Evolutionary conservation across 2,888 invertebrate species (phyloP), one percentile per base, ranked within the genome.

Genomic region (Cotesia congregata): DNA sequence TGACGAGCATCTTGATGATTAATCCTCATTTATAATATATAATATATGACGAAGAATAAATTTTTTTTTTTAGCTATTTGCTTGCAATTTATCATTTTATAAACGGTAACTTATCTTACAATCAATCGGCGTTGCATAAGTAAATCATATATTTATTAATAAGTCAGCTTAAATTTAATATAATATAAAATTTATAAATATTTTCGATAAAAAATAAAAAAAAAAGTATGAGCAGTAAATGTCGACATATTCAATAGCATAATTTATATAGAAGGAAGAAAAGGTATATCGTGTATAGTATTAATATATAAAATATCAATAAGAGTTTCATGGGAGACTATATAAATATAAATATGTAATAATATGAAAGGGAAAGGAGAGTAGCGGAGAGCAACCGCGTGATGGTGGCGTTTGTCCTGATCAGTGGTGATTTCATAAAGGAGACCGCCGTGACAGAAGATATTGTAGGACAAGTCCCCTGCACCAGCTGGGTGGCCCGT

Each of bases 381-480:
- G 20, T 38, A 69, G 65, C 62, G 71, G 76, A 40, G 76, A 77
- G 78, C 75, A 75, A 50, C 50, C 50, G 79, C 69, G 73, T 67
- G 74, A 77, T 77, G 78, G 78, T 81, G 79, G 82, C 81, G 81
- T 82, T 80, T 80, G 80, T 80, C 80, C 76, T 84, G 86, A 86
- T 85, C 85, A 83, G 81, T 85, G 86, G 86, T 86, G 86, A 87
- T 88, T 87, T 87, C 86, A 86, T 87, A 88, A 88, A 88, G 87
- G 88, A 85, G 85, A 82, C 88, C 88, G 88, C 88, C 87, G 86
- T 87, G 88, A 87, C 87, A 86, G 88, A 87, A 88, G 87, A 87
- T 87, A 87, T 88, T 87, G 88, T 88, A 87, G 85, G 86, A 87
- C 88, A 88, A 87, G 87, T 87, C 85, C 86, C 81, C 85, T 84